Conservation (phyloP, 2,797 vertebrate genomes). For the Cynopterus sphinx region DNA sequence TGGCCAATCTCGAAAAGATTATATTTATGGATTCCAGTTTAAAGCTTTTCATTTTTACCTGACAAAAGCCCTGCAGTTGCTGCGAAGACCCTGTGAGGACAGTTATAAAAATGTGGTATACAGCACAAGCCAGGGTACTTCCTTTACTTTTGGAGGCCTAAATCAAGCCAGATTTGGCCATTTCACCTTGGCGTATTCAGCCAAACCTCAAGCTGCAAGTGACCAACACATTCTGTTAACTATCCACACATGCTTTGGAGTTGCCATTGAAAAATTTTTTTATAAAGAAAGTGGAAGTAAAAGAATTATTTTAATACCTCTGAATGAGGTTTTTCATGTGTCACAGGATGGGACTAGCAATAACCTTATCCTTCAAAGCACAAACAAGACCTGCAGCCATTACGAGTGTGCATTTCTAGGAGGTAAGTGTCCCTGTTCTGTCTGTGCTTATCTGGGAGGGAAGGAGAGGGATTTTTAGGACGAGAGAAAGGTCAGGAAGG, state of each 20-base stretch:
- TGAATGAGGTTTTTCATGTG: constrained; percentile 78
- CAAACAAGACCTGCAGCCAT: constrained; percentile 77
- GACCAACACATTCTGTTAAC: constrained; percentile 52
- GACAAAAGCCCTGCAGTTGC: constrained; percentile 74
- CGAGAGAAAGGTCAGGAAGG: background rate
- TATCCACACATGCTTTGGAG: constrained; percentile 75
- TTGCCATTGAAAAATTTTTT: constrained; percentile 57
- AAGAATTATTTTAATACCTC: constrained; percentile 71
- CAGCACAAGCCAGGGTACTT: background rate
- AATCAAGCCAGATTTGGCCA: constrained; percentile 64
- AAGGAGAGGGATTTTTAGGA: background rate
- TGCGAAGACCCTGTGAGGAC: constrained; percentile 65
- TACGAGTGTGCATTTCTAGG: constrained; percentile 76
- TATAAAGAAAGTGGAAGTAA: constrained; percentile 48
- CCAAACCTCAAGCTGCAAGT: constrained; percentile 5
- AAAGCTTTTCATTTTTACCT: constrained; percentile 82
- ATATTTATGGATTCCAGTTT: constrained; percentile 74
- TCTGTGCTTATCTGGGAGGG: background rate
- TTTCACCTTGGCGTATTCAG: constrained; percentile 65
- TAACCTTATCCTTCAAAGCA: constrained; percentile 66
- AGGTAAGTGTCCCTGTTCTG: constrained; percentile 61
- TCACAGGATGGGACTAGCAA: constrained; percentile 41
- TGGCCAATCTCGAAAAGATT: constrained; percentile 68
- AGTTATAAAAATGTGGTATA: constrained; percentile 65
- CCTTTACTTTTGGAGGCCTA: constrained; percentile 34